These are phyloP conservation scores for Callospermophilus lateralis DNA, from an alignment of 2,113 vertebrate genomes.

Conservation along the genomic window DNA sequence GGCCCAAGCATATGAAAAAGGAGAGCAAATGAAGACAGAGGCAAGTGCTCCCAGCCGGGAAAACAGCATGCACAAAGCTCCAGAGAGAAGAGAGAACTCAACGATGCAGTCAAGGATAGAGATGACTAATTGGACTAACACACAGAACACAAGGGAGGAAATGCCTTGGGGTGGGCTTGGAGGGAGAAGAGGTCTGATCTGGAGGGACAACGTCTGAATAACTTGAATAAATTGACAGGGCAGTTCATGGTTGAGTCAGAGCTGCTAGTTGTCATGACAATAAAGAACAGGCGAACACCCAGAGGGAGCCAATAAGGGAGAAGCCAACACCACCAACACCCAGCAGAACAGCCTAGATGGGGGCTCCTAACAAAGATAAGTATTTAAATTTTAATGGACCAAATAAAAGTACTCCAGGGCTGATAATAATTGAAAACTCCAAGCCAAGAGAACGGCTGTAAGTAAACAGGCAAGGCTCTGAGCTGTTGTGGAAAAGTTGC, in stretches of 20 bases:
- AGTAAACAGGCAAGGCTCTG: background rate
- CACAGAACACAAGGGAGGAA: background rate
- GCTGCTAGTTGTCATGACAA: background rate
- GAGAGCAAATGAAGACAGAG: background rate
- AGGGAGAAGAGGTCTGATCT: background rate
- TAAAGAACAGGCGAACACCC: background rate
- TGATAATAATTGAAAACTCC: background rate
- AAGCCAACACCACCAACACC: background rate
- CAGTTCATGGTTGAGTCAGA: background rate
- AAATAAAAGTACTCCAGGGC: background rate
- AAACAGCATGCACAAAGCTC: background rate
- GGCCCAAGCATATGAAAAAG: background rate
- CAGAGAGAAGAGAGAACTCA: background rate
- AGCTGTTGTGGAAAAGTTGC: background rate
- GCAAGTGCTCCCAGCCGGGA: background rate
- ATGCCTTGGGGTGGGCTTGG: background rate
- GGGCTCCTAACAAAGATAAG: background rate
- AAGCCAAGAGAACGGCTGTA: background rate
- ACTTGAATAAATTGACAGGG: background rate
- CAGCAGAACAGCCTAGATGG: background rate
- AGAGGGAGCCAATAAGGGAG: background rate
- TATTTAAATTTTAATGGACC: constrained; percentile 43
- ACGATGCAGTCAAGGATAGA: fast-evolving
- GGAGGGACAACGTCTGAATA: background rate
- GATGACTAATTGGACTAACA: fast-evolving